Evolutionary conservation across 2,113 vertebrate species (phyloP), one percentile per base, ranked within the genome.

Genomic region (Aramus guarauna): DNA sequence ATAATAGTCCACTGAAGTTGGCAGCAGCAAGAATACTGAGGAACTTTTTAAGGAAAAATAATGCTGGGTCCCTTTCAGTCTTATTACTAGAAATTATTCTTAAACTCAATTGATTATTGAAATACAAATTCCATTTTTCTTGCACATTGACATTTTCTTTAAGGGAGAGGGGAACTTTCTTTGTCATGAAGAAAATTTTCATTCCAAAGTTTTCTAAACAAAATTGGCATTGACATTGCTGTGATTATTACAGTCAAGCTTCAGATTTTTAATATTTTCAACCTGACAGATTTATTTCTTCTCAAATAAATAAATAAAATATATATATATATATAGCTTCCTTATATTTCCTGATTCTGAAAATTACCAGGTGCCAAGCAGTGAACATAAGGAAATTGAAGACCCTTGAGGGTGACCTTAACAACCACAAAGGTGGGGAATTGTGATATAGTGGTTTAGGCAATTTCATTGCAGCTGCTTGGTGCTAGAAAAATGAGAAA

Each of bases 201-300:
- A 67, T 59, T 93, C 69, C 62, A 6, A 47, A 94, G 66, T 72
- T 58, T 79, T 92, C 78, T 68, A 90, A 96, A 91, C 58, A 56
- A 95, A 97, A 98, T 97, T 97, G 98, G 27, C 95, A 39, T 30
- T 97, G 98, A 97, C 98, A 96, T 88, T 92, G 67, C 87, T 96
- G 98, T 97, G 98, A 98, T 98, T 97, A 98, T 98, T 98, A 97
- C 95, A 97, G 96, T 97, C 97, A 68, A 45, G 94, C 96, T 86
- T 97, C 98, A 98, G 97, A 98, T 98, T 98, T 98, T 98, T 98
- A 98, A 98, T 98, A 98, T 98, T 98, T 98, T 94, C 96, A 92
- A 88, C 93, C 95, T 98, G 98, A 98, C 98, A 98, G 98, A 98
- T 98, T 97, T 98, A 97, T 98, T 98, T 98, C 97, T 97, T 96